Evolutionary conservation across 2,888 invertebrate genomes (phyloP), one percentile per base, ranked within the genome.

Genomic region (Sycophila texana): DNA sequence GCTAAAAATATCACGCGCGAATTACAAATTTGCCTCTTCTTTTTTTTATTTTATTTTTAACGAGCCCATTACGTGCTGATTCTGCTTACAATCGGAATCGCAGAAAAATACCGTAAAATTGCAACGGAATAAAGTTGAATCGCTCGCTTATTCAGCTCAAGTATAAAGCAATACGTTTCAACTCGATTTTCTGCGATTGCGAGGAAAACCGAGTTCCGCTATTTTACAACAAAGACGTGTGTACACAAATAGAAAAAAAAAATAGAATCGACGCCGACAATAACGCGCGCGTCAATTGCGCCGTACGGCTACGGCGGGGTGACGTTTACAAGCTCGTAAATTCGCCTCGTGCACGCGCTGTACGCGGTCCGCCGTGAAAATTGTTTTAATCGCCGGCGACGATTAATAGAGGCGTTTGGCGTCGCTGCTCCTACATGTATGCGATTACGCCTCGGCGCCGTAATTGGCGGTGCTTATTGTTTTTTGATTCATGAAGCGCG

Each of bases 211-310:
- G 47, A 61, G 75, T 79, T 79, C 61, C 66, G 66, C 16, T 72
- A 71, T 79, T 75, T 72, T n/a, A 58, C 60, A 79, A 71, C 10
- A 16, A 20, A 67, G 26, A 22, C 16, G n/a, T 26, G 26, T 26
- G 30, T 60, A n/a, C 30, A 51, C 20, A 49, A 47, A 49, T 30
- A 66, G 58, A 79, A 75, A 79, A 75, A 79, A 39, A 79, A 75
- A 79, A 26, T 26, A 26, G 3, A 26, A 26, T 26, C 26, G 26
- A 61, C 22, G 10, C 61, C 14, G 30, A 26, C 26, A 74, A 75
- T 79, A 79, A 75, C 66, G 65, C 74, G 65, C 66, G 65, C 66
- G 53, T 66, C 70, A 78, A 75, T 79, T 79, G 61, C 22, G 49
- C 51, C n/a, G 4, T 14, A 60, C 60, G 53, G 67, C 61, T 30